phyloP scores from a whole-genome alignment of 2,797 vertebrate genomes.

The Halcyon badia region DNA sequence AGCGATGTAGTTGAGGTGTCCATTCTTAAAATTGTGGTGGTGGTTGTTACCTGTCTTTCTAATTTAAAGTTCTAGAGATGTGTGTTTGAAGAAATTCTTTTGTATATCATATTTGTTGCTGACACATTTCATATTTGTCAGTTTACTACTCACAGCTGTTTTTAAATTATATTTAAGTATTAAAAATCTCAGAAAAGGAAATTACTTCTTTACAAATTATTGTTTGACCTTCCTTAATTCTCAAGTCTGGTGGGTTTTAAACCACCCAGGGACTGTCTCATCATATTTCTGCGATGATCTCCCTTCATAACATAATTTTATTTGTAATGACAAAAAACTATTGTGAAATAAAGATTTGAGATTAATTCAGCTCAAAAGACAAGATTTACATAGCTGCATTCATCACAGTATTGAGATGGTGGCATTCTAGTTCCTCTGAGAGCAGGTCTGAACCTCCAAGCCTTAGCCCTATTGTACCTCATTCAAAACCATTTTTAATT shows the following conservation, averaged over 20 bases:
- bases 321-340: slow-evolving; percentile 1
- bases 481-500: neutral
- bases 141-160: slow-evolving; percentile 2
- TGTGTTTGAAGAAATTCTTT: neutral
- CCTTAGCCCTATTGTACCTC: accelerated
- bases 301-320: neutral
- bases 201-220: slow-evolving; percentile 39
- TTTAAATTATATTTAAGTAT: slow-evolving; percentile 49
- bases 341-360: neutral
- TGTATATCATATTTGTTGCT: neutral
- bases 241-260: slow-evolving; percentile 43
- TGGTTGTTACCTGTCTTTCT: neutral
- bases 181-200: slow-evolving; percentile 52
- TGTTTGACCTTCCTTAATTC: slow-evolving; percentile 62
- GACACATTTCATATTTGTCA: neutral
- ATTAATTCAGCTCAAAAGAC: neutral
- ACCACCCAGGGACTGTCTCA: slow-evolving; percentile 5
- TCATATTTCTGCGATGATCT: neutral
- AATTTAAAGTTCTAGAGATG: neutral
- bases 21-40: neutral
- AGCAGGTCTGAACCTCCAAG: neutral
- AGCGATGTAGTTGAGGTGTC: neutral
- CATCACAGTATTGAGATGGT: neutral
- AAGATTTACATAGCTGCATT: neutral
- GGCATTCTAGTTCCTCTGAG: neutral